Base-by-base conservation (phyloP, 2,797 vertebrate genomes). In the Alfaro cultratus region DNA sequence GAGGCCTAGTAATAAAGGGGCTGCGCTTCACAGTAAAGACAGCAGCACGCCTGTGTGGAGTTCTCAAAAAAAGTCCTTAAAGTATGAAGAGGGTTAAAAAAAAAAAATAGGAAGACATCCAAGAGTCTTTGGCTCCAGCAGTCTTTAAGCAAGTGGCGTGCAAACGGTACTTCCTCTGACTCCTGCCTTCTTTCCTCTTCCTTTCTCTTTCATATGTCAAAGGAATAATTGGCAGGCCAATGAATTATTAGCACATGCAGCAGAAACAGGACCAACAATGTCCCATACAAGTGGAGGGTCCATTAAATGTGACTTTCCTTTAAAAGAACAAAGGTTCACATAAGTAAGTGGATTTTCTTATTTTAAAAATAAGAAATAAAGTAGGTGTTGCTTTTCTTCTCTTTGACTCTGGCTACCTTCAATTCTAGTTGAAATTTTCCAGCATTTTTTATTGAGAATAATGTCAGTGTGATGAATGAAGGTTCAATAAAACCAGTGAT, bases 1-100 rank as follows among this genome's bases (percentile, higher is more conserved):
- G 92, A 96, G 95, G 96, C 96, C 96, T 94, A 94, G 96, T 95
- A 96, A 96, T 97, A 96, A 97, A 97, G 95, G 88, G 94, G 94
- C 95, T 94, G 95, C 95, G 96, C 96, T 94, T 97, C 96, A 94
- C 96, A 95, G 93, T 94, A 95, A 96, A 97, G 95, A 92, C 93
- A 93, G 94, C 93, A 93, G 94, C 91, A 88, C 12, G 92, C 83
- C 93, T 93, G 91, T 91, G 89, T 88, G 92, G 87, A 91, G 91
- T 87, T 83, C 86, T 88, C 81, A 81, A 86, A 86, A 90, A 88
- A 89, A 89, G 83, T 74, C 87, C 83, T 89, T 93, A 85, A 86
- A 93, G 89, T 91, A 90, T 83, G 85, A 89, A 87, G 79, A 84
- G 81, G 82, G 76, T 84, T 26, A 68, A 68, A 81, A 86, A 84